Base-by-base conservation (phyloP, 2,888 invertebrate species). In the Actias luna region DNA sequence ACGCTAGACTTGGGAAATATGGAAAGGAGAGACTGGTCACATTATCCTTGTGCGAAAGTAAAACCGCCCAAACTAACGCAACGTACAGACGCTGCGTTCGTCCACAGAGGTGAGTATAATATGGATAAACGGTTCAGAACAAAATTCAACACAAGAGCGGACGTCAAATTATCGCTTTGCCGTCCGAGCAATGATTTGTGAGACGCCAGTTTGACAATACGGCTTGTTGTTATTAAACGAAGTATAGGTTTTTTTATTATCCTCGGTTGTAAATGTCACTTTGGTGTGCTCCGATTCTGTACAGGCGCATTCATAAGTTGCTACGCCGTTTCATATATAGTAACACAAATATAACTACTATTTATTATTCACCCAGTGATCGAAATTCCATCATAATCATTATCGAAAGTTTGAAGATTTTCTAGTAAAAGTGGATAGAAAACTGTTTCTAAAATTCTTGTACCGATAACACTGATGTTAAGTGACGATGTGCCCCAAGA, bases 161-260 rank as follows among this genome's bases (percentile, higher is more conserved):
- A 27, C 36, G 42, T 29, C 29, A 64, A 64, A 67, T 69, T 65
- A 66, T 64, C 63, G 57, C 58, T 55, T 60, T 63, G 62, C 65
- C 66, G 52, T 64, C 62, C 63, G 42, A 55, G 62, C 62, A 64
- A 68, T 72, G 73, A 72, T 72, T 73, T 73, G 72, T 72, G 69
- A 62, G 46, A 61, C 65, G 61, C 62, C 59, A 64, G 25, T 61
- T 64, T 64, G 65, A 73, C 73, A 72, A 70, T 67, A 65, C 65
- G 62, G 64, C 58, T 65, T 57, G 61, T 64, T 65, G 68, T 69
- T 67, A 64, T 63, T 68, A 64, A 64, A 66, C 22, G 22, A 62
- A 22, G 29, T 36, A 36, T 59, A 59, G 35, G n/a, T 50, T 63
- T 63, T 63, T 55, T 33, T 31, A 59, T 18, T 22, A 27, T 27